Conservation (phyloP, 2,888 invertebrate genomes). For the Synanthedon myopaeformis region DNA sequence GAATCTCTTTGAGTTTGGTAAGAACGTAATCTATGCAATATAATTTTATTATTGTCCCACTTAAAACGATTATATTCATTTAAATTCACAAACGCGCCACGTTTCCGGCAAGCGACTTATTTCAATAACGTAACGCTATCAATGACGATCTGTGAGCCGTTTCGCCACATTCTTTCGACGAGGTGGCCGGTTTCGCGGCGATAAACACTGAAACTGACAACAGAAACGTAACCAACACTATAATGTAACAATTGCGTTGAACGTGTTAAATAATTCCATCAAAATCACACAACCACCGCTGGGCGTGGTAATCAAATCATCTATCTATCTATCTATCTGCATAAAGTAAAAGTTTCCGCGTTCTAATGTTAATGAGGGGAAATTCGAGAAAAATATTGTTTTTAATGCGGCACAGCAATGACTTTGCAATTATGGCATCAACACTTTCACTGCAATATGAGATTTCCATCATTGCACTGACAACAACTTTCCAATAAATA, state of each 20-base stretch:
- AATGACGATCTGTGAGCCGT: not conserved
- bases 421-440: conserved; percentile 12
- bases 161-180: not conserved
- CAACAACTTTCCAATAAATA: conserved; percentile 61
- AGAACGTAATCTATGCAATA: no score
- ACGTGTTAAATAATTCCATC: conserved; percentile 16
- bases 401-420: conserved; percentile 6
- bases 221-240: conserved; percentile 1
- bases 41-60: not conserved
- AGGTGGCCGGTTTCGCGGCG: not conserved
- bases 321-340: conserved; percentile 8
- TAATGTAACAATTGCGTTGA: conserved; percentile 17
- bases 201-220: not conserved
- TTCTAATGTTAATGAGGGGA: conserved; percentile 22
- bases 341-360: conserved; percentile 40
- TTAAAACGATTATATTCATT: not conserved
- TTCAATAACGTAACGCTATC: not conserved
- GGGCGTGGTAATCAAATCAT: conserved; percentile 24
- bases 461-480: conserved; percentile 52
- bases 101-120: not conserved
- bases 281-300: conserved; percentile 14
- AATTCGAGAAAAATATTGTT: conserved; percentile 36
- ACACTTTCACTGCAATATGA: conserved; percentile 32
- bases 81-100: not conserved
- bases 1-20: no score